Conservation (phyloP, 2,797 vertebrate genomes). For the Borostomias antarcticus region DNA sequence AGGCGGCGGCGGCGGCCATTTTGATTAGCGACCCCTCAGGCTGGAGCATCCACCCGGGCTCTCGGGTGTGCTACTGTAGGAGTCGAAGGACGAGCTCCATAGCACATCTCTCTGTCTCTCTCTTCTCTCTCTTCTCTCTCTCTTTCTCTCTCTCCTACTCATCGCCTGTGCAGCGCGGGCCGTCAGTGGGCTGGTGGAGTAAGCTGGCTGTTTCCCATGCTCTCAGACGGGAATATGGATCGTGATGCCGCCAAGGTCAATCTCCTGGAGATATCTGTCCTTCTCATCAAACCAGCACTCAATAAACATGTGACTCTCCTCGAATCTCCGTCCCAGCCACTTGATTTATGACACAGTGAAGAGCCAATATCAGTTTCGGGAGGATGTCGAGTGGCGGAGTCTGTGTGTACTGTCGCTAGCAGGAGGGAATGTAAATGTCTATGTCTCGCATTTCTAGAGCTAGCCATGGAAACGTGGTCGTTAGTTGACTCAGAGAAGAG, state of each 20-base stretch:
- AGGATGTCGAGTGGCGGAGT: not conserved
- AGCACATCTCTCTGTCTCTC: not conserved
- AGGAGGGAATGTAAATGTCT: too few species aligned
- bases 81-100: not conserved
- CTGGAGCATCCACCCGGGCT: slow-evolving; percentile 14
- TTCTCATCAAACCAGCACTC: slow-evolving; percentile 30
- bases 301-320: not conserved
- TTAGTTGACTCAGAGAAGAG: too few species aligned
- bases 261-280: slow-evolving; percentile 38
- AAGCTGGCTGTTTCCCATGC: slow-evolving; percentile 51
- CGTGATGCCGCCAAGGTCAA: slow-evolving; percentile 52
- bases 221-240: slow-evolving; percentile 4
- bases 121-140: slow-evolving; percentile 7
- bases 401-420: too few species aligned
- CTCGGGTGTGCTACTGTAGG: slow-evolving; percentile 7
- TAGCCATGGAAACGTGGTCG: too few species aligned
- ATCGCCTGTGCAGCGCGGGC: slow-evolving; percentile 43
- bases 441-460: too few species aligned
- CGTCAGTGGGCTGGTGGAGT: slow-evolving; percentile 22
- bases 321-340: not conserved
- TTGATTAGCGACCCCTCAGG: slow-evolving; percentile 46
- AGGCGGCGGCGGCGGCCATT: slow-evolving; percentile 25
- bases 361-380: not conserved
- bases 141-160: slow-evolving; percentile 17
- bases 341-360: slow-evolving; percentile 22